phyloP scores from a whole-genome alignment of 2,113 vertebrate species.

The Periophthalmodon schlosseri region DNA sequence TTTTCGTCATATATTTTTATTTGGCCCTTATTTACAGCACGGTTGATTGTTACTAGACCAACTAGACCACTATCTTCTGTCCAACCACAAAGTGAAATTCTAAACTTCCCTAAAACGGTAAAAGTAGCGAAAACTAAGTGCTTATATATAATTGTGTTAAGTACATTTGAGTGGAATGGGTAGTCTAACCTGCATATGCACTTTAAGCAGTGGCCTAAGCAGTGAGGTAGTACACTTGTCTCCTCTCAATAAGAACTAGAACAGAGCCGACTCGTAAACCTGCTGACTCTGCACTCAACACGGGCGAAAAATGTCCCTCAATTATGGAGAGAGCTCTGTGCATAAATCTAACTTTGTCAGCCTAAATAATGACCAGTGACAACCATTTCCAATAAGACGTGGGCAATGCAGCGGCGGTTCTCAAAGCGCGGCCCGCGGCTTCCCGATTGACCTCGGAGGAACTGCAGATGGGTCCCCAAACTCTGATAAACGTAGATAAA shows the following conservation, averaged over 20 bases:
- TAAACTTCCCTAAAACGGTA: too few relatives aligned
- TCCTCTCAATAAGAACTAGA: background rate
- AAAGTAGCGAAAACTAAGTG: too few relatives aligned
- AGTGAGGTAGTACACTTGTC: background rate
- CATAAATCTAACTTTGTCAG: background rate
- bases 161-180: too few relatives aligned
- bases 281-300: background rate
- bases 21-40: too few relatives aligned
- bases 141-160: too few relatives aligned
- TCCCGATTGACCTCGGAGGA: background rate
- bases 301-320: constrained; percentile 1
- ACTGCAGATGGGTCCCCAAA: background rate
- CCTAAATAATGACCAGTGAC: background rate
- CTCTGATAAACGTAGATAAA: too few relatives aligned
- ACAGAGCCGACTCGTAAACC: background rate
- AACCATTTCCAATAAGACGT: background rate
- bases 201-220: background rate
- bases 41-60: too few relatives aligned
- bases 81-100: too few relatives aligned
- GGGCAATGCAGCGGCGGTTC: background rate
- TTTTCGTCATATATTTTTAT: too few relatives aligned
- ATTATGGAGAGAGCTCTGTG: background rate
- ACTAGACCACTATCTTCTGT: too few relatives aligned
- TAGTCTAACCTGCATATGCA: too few relatives aligned
- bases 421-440: background rate